phyloP scores from a whole-genome alignment of 2,113 vertebrate genomes.

The Erinaceus europaeus region DNA sequence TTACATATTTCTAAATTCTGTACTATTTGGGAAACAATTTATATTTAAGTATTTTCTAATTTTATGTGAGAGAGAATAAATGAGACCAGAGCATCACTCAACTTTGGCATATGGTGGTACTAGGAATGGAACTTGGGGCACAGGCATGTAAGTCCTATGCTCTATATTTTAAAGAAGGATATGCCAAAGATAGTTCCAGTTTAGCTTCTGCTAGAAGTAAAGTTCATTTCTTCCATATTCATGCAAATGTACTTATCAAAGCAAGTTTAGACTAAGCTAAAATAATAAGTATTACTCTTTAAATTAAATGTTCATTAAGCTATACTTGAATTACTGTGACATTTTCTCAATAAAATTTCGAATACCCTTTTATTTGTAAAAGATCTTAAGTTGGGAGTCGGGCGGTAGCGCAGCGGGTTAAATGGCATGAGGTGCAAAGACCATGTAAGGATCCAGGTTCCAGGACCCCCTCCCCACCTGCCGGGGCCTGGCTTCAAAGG shows the following conservation, averaged over 20 bases:
- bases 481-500: too few species aligned
- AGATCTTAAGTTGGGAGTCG: background rate
- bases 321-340: background rate
- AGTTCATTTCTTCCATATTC: background rate
- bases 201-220: background rate
- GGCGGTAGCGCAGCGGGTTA: too few species aligned
- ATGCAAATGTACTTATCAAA: background rate
- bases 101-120: too few species aligned
- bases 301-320: background rate
- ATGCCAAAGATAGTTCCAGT: background rate
- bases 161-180: background rate
- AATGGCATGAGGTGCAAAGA: too few species aligned
- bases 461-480: too few species aligned
- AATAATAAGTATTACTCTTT: background rate
- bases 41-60: background rate
- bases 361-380: background rate
- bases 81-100: too few species aligned
- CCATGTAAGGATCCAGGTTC: too few species aligned
- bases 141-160: too few species aligned
- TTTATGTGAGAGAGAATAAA: too few species aligned
- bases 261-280: constrained; percentile 3
- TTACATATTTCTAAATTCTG: constrained; percentile 4
- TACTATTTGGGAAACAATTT: constrained; percentile 1
- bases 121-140: too few species aligned
- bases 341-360: constrained; percentile 17